Evolutionary conservation across 2,113 vertebrate species (phyloP).

Genomic region (Hippocampus abdominalis): DNA sequence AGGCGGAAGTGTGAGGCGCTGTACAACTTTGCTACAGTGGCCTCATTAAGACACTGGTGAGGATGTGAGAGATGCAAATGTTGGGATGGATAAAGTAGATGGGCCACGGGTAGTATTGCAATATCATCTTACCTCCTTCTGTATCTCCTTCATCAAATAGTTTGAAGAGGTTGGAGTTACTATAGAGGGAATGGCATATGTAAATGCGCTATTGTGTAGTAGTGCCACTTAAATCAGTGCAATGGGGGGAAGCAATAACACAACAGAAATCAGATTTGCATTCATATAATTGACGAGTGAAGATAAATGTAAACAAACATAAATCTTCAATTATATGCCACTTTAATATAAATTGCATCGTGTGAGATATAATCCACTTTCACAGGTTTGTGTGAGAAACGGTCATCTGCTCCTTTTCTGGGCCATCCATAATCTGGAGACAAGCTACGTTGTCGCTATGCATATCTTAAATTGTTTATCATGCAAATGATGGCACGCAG

Average conservation of each 20-base stretch:
- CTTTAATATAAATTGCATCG: slow-evolving; percentile 18
- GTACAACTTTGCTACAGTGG: slow-evolving; percentile 48
- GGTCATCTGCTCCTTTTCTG: slow-evolving; percentile 68
- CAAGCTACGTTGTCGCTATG: slow-evolving; percentile 67
- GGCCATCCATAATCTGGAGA: slow-evolving; percentile 70
- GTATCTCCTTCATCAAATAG: slow-evolving; percentile 6
- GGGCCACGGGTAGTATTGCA: slow-evolving; percentile 15
- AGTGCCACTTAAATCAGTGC: slow-evolving; percentile 23
- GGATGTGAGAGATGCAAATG: slow-evolving; percentile 35
- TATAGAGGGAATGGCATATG: not conserved
- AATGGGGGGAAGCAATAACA: not conserved
- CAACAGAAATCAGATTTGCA: slow-evolving; percentile 4
- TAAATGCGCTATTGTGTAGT: not conserved
- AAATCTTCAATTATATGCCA: slow-evolving; percentile 3
- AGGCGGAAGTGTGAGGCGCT: slow-evolving; percentile 45
- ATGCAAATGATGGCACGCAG: slow-evolving; percentile 72
- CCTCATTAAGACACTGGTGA: slow-evolving; percentile 57
- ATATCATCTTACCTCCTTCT: slow-evolving; percentile 7
- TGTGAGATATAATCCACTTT: slow-evolving; percentile 30
- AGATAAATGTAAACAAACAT: slow-evolving; percentile 23
- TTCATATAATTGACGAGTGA: slow-evolving; percentile 11
- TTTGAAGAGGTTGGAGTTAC: slow-evolving; percentile 5
- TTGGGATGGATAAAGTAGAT: slow-evolving; percentile 28
- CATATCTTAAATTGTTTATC: slow-evolving; percentile 79
- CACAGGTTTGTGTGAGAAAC: slow-evolving; percentile 57